Evolutionary conservation across 1,140 invertebrate species (phyloP), one percentile per base, ranked within the genome.

Genomic region (Archegozetes longisetosus): DNA sequence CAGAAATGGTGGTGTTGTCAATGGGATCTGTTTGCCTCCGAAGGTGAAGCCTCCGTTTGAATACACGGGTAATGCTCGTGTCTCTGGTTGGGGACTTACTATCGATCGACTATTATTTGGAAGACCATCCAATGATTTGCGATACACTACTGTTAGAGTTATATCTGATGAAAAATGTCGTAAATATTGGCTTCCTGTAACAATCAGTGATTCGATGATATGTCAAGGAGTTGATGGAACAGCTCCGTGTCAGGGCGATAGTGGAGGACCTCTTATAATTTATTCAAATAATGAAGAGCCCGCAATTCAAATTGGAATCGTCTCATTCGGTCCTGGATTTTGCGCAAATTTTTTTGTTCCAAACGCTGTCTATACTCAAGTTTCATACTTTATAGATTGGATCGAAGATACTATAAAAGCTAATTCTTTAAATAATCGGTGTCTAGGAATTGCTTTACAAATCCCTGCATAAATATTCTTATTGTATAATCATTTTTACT

Each of bases 261-360:
- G 86, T 67, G 88, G 88, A 62, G 86, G 87, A 54, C 87, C 88
- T 0, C 72, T 91, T 13, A 83, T 88, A 78, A 64, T 78, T 27
- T n/a, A n/a, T n/a, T n/a, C n/a, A n/a, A n/a, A n/a, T n/a, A n/a
- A n/a, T 25, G 27, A 4, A 61, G 40, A n/a, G 62, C 62, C 23
- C 1, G 29, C 26, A 27, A 28, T 12, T 24, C 14, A 0, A 3
- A 50, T 4, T 24, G 89, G 88, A 1, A 79, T 94, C 0, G 85
- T 91, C 1, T 92, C 88, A 1, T 88, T 86, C 1, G 88, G 89
- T 17, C 83, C 86, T 50, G 87, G 86, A 0, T 47, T 57, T 14
- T 94, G 90, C 70, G 87, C 83, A 0, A 76, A 84, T 67, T 81
- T 84, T 17, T 80, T 78, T 58, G 75, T 87, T 62, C 87, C 87